Conservation (phyloP, 1,140 invertebrate species). For the Oedothorax gibbosus region DNA sequence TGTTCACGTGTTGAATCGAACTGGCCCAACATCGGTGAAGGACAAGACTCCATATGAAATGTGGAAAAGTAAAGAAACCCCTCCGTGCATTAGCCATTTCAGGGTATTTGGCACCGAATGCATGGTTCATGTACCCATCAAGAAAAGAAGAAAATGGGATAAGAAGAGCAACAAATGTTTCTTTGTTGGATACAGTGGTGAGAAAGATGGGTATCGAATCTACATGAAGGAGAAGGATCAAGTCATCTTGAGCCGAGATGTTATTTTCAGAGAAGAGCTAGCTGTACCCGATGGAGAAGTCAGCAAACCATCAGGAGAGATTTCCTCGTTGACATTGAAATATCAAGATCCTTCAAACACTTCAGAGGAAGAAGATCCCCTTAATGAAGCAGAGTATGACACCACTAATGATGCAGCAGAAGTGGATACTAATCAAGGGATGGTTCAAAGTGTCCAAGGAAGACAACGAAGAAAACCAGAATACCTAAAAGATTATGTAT, state of each 20-base stretch:
- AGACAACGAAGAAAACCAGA: neutral
- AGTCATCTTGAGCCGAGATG: neutral
- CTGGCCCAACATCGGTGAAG: neutral
- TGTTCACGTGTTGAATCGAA: conserved; percentile 8
- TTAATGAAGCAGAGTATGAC: neutral
- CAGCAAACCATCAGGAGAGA: neutral
- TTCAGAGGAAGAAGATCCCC: too few relatives aligned
- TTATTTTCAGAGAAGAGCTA: neutral
- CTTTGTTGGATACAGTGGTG: neutral
- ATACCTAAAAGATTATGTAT: neutral
- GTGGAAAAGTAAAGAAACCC: neutral
- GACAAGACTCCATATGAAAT: conserved; percentile 7
- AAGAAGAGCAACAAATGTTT: neutral
- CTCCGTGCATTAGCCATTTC: neutral
- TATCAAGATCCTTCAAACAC: too few relatives aligned
- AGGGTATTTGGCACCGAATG: neutral
- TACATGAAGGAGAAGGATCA: neutral
- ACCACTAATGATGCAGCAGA: neutral
- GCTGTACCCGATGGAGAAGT: neutral
- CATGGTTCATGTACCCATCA: neutral
- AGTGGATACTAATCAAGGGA: neutral
- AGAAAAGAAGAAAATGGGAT: conserved; percentile 26
- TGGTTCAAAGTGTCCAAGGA: neutral
- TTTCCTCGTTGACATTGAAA: neutral
- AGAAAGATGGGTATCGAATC: neutral